These are phyloP conservation scores for Hipposideros armiger DNA, from an alignment of 2,113 vertebrate species.

Conservation along the genomic window DNA sequence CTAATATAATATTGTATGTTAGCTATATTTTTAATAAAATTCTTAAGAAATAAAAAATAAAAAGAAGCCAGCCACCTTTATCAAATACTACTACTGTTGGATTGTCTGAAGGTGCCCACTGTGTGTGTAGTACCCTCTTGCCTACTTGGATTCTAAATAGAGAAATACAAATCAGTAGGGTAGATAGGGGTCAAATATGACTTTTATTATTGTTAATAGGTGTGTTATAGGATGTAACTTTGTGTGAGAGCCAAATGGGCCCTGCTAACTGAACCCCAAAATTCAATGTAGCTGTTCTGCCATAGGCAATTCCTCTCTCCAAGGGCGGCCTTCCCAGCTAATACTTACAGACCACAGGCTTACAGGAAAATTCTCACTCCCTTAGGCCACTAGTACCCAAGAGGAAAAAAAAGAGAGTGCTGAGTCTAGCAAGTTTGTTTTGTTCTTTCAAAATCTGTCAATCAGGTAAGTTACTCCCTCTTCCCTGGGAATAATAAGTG, in stretches of 20 bases:
- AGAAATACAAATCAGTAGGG: slow-evolving; percentile 5
- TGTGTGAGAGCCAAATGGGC: neutral
- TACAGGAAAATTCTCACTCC: neutral
- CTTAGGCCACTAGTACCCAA: neutral
- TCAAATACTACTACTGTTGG: neutral
- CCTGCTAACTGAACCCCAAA: neutral
- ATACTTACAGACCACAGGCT: neutral
- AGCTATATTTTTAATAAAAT: too few relatives aligned
- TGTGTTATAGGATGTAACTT: neutral
- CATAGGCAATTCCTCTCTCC: neutral
- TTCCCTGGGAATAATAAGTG: neutral
- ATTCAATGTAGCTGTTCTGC: neutral
- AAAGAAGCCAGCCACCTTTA: neutral
- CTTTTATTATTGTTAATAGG: neutral
- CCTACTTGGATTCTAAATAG: neutral
- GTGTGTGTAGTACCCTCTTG: neutral
- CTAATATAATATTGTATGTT: too few relatives aligned
- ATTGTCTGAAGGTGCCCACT: neutral
- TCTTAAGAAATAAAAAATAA: too few relatives aligned
- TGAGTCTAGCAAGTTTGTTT: neutral
- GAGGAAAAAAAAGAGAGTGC: neutral
- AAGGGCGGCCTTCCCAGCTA: neutral
- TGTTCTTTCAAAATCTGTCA: neutral
- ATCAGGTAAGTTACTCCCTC: neutral
- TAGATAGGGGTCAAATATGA: neutral